Evolutionary conservation across 2,797 vertebrate species (phyloP).

Genomic region (Staurois parvus): DNA sequence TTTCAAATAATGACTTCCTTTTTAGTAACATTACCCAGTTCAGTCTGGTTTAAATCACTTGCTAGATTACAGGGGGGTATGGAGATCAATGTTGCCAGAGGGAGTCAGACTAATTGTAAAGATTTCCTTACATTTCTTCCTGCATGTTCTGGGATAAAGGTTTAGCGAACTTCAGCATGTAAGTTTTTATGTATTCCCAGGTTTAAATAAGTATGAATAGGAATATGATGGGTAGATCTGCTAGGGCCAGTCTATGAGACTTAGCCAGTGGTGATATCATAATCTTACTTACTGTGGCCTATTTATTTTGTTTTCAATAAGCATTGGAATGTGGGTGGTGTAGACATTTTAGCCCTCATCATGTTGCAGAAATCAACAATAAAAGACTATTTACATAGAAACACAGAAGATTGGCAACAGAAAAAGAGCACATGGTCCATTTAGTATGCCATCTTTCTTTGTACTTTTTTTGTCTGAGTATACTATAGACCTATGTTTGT

Average conservation of each 20-base stretch:
- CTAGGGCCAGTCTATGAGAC: neutral
- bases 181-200: neutral
- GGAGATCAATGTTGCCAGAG: constrained; percentile 35
- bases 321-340: too few relatives aligned
- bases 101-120: constrained; percentile 10
- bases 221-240: neutral
- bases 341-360: too few relatives aligned
- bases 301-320: too few relatives aligned
- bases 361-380: too few relatives aligned
- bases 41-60: constrained; percentile 59
- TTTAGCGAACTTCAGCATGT: neutral
- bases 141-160: neutral
- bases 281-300: neutral
- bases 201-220: neutral
- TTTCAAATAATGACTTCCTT: constrained; percentile 55
- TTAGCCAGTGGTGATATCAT: too few relatives aligned
- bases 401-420: too few relatives aligned
- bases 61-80: constrained; percentile 52
- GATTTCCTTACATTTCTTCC: constrained; percentile 1
- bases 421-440: too few relatives aligned
- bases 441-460: too few relatives aligned
- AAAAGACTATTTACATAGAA: too few relatives aligned
- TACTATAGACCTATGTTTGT: too few relatives aligned
- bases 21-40: constrained; percentile 55
- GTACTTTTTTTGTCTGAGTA: too few relatives aligned